Base-by-base conservation (phyloP, 2,113 vertebrate species). In the Rhinoderma darwinii region DNA sequence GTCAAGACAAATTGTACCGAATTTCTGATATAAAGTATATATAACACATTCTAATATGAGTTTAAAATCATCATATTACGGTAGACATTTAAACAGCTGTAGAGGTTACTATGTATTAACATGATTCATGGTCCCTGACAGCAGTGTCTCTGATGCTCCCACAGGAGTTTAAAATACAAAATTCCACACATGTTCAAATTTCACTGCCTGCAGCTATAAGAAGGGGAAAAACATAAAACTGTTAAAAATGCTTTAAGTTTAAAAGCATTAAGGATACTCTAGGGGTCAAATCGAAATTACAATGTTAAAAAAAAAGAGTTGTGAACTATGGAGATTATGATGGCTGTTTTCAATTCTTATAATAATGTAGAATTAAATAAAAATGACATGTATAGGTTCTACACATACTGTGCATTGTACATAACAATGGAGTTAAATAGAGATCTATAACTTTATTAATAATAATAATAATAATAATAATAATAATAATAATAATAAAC, bases 31-130 rank as follows among this genome's bases (percentile, higher is more conserved):
- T 94, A 93, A 95, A 95, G 94, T 93, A 95, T 82, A 44, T 82
- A 70, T 87, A 75, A 82, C 30, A 59, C 79, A 82, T 43, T 75
- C 25, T 82, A 94, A 93, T 95, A 93, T 91, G 92, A 84, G 93
- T 94, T 94, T 94, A 93, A 94, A 95, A 94, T 96, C 95, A 95
- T 95, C 94, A 96, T 94, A 95, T 95, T 95, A 95, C 94, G 94
- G 94, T 91, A 95, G 94, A 95, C 95, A 94, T 95, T 95, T 95
- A 95, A 96, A 94, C 95, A 95, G 93, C 94, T 94, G 93, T 93
- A 96, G 94, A 95, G 93, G 94, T 94, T 95, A 93, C 94, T 95
- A 93, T 92, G 94, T 95, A 93, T 95, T 94, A 96, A 94, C 93
- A 93, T 94, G 94, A 96, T 95, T 95, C 95, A 95, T 95, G 94